These are phyloP conservation scores for Entelurus aequoreus DNA, from an alignment of 2,113 vertebrate species.

Conservation along the genomic window DNA sequence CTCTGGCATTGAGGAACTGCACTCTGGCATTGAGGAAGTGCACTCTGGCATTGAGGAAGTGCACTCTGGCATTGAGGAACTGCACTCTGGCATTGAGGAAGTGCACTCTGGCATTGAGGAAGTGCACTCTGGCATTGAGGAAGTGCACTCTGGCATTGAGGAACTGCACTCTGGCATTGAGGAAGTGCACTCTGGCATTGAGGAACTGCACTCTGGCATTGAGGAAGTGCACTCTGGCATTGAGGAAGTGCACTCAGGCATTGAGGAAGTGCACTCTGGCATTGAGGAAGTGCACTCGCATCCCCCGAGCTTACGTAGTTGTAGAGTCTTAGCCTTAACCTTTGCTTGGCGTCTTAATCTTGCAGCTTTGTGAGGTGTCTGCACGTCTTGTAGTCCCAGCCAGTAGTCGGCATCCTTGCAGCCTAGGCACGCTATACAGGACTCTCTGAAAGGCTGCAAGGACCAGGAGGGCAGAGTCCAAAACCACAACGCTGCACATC, in stretches of 20 bases:
- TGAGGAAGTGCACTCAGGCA: conserved; percentile 1
- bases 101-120: conserved; percentile 2
- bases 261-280: conserved; percentile 3
- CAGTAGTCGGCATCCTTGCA: conserved; percentile 30
- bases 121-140: conserved; percentile 1
- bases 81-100: conserved; percentile 1
- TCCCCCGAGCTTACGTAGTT: conserved; percentile 36
- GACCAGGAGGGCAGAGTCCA: neutral
- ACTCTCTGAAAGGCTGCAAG: conserved; percentile 27
- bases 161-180: no score
- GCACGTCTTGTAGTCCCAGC: conserved; percentile 29
- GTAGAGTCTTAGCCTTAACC: conserved; percentile 54
- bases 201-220: no score
- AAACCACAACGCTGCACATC: no score
- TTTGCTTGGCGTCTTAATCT: conserved; percentile 64
- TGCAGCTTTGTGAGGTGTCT: conserved; percentile 49
- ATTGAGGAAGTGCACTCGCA: conserved; percentile 7
- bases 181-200: conserved; percentile 3
- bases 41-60: conserved; percentile 4
- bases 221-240: conserved; percentile 4
- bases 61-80: no score
- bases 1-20: no score
- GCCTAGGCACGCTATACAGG: conserved; percentile 21
- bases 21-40: neutral
- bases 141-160: conserved; percentile 2